Conservation (phyloP, 2,113 vertebrate genomes). For the Melanerpes formicivorus region DNA sequence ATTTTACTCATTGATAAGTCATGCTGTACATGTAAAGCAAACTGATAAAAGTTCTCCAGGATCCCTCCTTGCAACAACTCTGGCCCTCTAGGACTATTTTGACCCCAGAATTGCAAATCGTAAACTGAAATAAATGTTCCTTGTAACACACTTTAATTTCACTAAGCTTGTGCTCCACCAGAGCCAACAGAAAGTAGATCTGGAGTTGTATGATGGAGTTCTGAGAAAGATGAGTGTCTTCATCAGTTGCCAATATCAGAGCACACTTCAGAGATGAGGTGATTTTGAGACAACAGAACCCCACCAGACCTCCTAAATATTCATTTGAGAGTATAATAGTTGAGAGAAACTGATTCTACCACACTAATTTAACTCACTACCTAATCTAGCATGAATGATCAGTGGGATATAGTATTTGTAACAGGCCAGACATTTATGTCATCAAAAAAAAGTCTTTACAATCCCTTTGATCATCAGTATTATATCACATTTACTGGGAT, state of each 20-base stretch:
- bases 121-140: neutral
- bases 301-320: neutral
- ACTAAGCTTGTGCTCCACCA: neutral
- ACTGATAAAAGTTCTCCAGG: neutral
- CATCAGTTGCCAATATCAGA: neutral
- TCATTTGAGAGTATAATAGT: neutral
- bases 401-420: neutral
- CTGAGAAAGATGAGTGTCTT: neutral
- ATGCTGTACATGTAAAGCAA: neutral
- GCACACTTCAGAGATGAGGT: neutral
- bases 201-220: neutral
- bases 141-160: neutral
- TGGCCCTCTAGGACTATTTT: fast-evolving
- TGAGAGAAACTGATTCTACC: neutral
- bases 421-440: neutral
- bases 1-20: neutral
- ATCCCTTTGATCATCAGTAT: neutral
- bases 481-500: neutral
- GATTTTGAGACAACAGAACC: neutral
- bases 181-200: neutral
- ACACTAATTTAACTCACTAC: neutral
- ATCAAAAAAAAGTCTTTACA: neutral
- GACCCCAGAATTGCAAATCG: neutral
- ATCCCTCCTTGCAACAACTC: neutral
- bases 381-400: neutral